Base-by-base conservation (phyloP, 1,140 invertebrate species). In the Cotesia typhae region DNA sequence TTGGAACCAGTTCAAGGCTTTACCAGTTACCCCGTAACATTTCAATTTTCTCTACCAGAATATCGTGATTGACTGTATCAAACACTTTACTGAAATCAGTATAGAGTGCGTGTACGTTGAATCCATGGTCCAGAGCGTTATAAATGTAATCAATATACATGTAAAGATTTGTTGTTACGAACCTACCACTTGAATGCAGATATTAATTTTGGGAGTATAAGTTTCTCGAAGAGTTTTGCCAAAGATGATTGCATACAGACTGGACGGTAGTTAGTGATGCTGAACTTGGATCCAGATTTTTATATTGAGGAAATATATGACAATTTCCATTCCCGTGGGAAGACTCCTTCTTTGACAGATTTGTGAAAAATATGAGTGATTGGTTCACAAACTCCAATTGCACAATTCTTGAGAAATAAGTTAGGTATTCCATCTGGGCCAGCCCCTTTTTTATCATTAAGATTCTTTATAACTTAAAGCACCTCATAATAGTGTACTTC, bases 1-100 rank as follows among this genome's bases (percentile, higher is more conserved):
- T 2, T n/a, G 3, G n/a, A 80, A 73, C 75, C 75, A 78, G 20
- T 52, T 20, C 9, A 76, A 51, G 17, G 63, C 28, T 4, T 38
- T 36, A 0, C 52, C 70, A 3, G 60, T 5, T 5, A 78, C 37
- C 10, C 73, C 77, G 3, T 72, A 7, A 7, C 47, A 41, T 41
- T 14, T 1, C 5, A 41, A 4, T 1, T 41, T 17, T 41, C 0
- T 41, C 38, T 41, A 41, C 5, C 4, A 4, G 9, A 7, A 41
- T 41, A 7, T 41, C 38, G 38, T 41, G 41, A 47, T 7, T 10
- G 41, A 47, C 41, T 10, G 2, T 4, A 10, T 47, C 5, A 47
- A 47, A 47, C 2, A 7, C 41, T 10, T 47, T 47, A 10, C 41
- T 47, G 10, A 47, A 10, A 47, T 47, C 41, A 6, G 5, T 47